phyloP scores from a whole-genome alignment of 2,888 invertebrate species.

The Eupeodes latifasciatus region DNA sequence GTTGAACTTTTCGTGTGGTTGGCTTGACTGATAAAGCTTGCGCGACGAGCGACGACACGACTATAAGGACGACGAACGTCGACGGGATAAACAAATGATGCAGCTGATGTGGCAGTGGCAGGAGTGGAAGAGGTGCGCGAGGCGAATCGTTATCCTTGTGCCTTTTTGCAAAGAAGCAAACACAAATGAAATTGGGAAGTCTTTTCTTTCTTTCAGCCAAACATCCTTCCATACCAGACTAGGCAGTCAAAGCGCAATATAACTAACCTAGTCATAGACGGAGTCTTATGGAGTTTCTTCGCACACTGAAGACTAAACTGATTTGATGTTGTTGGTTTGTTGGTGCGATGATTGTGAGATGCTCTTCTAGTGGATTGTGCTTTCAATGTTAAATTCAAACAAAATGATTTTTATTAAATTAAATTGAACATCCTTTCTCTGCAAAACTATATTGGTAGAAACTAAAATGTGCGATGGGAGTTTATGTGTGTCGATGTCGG shows the following conservation, averaged over 20 bases:
- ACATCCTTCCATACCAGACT: background rate
- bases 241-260: background rate
- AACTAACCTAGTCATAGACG: background rate
- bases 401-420: constrained; percentile 69
- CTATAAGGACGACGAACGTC: background rate
- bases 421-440: constrained; percentile 46
- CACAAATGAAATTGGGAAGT: constrained; percentile 64
- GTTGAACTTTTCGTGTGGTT: constrained; percentile 63
- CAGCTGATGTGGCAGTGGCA: background rate
- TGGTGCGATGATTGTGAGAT: background rate
- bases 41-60: background rate
- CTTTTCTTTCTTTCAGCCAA: constrained; percentile 30
- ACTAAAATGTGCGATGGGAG: background rate
- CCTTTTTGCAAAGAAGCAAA: constrained; percentile 30
- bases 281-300: background rate
- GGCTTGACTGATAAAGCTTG: background rate
- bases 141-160: background rate
- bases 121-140: background rate
- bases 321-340: no score
- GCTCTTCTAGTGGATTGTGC: constrained; percentile 15
- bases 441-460: no score
- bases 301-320: no score
- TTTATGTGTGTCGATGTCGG: background rate
- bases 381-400: constrained; percentile 48
- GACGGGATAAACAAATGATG: constrained; percentile 36